Evolutionary conservation across 2,113 vertebrate genomes (phyloP).

Genomic region (Lophochroa leadbeateri): DNA sequence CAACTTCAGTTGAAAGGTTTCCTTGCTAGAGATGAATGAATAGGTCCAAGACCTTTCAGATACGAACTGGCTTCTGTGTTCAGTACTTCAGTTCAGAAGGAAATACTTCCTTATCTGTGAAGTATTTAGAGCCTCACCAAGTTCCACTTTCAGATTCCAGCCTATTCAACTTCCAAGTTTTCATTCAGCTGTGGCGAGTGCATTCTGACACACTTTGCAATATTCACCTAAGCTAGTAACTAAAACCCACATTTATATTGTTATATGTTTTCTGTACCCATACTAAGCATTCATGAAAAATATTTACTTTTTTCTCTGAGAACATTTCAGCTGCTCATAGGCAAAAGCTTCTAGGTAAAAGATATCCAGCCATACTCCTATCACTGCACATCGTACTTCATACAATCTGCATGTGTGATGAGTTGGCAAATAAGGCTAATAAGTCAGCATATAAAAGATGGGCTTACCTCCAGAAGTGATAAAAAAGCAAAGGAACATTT

Average conservation of each 20-base stretch:
- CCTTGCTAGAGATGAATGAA: neutral
- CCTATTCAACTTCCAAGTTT: neutral
- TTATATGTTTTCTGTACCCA: neutral
- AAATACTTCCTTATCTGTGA: neutral
- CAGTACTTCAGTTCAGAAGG: neutral
- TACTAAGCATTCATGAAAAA: neutral
- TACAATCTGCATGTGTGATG: neutral
- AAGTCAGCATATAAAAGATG: neutral
- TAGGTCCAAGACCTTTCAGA: neutral
- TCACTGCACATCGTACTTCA: neutral
- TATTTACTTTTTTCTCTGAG: neutral
- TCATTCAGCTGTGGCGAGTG: neutral
- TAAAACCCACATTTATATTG: neutral
- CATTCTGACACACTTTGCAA: neutral
- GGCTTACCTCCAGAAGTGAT: slow-evolving; percentile 96
- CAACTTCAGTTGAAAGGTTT: neutral
- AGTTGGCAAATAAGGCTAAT: neutral
- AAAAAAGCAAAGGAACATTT: slow-evolving; percentile 93
- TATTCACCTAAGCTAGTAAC: neutral
- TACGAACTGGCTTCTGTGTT: neutral
- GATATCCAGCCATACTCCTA: neutral
- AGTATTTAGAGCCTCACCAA: neutral
- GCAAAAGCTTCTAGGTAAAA: neutral
- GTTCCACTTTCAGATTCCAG: neutral
- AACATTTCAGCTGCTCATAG: neutral